Percentiles rank a stretch among this genome's conserved stretches.
These are phyloP conservation scores for Drosophila phalerata DNA, from an alignment of 2,888 invertebrate genomes.

Conservation along the genomic window DNA sequence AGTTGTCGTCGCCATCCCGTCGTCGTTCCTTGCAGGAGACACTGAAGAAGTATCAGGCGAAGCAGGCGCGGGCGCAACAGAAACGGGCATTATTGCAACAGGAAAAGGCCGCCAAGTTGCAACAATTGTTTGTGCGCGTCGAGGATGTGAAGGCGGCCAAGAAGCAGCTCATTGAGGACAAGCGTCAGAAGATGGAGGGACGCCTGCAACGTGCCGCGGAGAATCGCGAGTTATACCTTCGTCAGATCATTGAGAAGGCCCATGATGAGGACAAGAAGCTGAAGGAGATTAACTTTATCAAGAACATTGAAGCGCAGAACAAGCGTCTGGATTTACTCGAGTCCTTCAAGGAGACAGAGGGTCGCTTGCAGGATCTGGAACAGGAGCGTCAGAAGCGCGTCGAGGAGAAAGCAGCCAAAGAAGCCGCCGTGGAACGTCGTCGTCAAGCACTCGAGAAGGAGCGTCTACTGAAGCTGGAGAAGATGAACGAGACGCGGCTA, in stretches of 20 bases:
- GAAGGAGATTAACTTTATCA: slow-evolving; percentile 98
- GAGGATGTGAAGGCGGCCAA: slow-evolving; percentile 94
- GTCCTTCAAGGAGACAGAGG: slow-evolving; percentile 91
- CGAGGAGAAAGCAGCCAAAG: slow-evolving; percentile 96
- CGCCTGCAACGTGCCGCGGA: slow-evolving; percentile 94
- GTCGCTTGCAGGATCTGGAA: slow-evolving; percentile 91
- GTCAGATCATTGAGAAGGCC: slow-evolving; percentile 96
- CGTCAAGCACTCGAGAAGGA: slow-evolving; percentile 94
- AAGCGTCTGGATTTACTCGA: slow-evolving; percentile 96
- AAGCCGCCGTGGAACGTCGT: slow-evolving; percentile 96
- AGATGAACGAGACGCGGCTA: slow-evolving; percentile 90
- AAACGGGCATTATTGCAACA: slow-evolving; percentile 93
- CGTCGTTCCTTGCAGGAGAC: slow-evolving; percentile 94
- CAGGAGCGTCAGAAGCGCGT: slow-evolving; percentile 93
- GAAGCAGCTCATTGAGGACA: slow-evolving; percentile 93
- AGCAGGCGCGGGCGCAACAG: slow-evolving; percentile 95
- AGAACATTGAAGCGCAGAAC: slow-evolving; percentile 97
- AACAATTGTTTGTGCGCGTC: slow-evolving; percentile 94
- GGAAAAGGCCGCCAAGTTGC: slow-evolving; percentile 93
- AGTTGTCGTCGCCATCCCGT: slow-evolving; percentile 96
- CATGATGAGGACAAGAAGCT: slow-evolving; percentile 99
- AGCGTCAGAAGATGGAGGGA: slow-evolving; percentile 90
- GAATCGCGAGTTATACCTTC: slow-evolving; percentile 92
- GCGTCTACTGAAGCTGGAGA: slow-evolving; percentile 90
- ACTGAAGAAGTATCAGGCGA: slow-evolving; percentile 92